Evolutionary conservation across 2,888 invertebrate genomes (phyloP), one percentile per base, ranked within the genome.

Genomic region (Phaonia tiefii): DNA sequence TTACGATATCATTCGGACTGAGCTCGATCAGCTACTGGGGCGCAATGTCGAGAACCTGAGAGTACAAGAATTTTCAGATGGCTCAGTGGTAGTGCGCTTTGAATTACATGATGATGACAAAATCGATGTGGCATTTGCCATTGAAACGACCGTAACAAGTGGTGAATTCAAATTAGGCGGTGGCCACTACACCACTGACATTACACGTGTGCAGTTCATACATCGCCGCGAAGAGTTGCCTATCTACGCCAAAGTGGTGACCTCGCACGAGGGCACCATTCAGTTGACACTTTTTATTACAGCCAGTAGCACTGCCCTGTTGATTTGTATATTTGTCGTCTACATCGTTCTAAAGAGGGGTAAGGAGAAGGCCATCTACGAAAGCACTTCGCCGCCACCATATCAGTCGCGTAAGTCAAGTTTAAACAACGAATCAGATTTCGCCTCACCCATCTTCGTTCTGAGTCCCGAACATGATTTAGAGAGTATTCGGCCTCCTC

Each of bases 251-350:
- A 87, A 89, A 66, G 87, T 88, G 0, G 85, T 86, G n/a, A 86
- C 86, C 1, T 85, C 89, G 1, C 83, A 95, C 0, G 89, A 90
- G 63, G 89, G 87, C 26, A 90, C 90, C 39, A 95, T 96, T 87
- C 96, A 96, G 88, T 94, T 95, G 11, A 95, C 95, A 51, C 92
- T 96, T 20, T 94, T 96, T 85, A 95, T 96, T 15, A 92, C 96
- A 70, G 95, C 95, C 25, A 95, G 95, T 0, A 94, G 94, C 7
- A 95, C 96, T 3, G 95, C 96, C 0, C 96, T 96, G 87, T 92
- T 96, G 75, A 95, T 96, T 88, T 95, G 95, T 87, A 94, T 95
- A 20, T 92, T 96, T 20, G 93, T 95, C 31, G 93, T 96, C 2
- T 92, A 96, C 13, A 92, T 96, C 1, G 94, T 95, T 92, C 90